phyloP scores from a whole-genome alignment of 1,140 invertebrate genomes.

The Probaryconus sp. region DNA sequence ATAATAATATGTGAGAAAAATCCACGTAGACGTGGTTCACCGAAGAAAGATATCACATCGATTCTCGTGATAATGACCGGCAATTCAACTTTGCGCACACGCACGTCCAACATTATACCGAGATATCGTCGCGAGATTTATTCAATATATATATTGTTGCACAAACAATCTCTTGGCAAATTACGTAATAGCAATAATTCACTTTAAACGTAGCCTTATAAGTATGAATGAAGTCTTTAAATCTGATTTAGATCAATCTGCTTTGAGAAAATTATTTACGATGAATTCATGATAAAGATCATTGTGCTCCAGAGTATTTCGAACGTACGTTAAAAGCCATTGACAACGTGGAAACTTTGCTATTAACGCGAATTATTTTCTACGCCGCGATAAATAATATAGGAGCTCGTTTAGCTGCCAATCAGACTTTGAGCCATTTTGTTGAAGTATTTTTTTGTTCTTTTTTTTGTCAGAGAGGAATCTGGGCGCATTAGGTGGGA shows the following conservation, averaged over 20 bases:
- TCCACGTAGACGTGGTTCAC: constrained; percentile 57
- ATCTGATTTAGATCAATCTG: too few relatives aligned
- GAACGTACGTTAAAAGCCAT: constrained; percentile 15
- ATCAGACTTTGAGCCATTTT: too few relatives aligned
- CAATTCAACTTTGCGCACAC: constrained; percentile 69
- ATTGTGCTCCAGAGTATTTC: too few relatives aligned
- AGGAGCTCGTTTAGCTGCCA: constrained; percentile 11
- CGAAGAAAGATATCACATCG: constrained; percentile 65
- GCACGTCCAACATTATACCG: constrained; percentile 66
- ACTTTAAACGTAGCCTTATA: too few relatives aligned
- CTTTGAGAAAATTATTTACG: too few relatives aligned
- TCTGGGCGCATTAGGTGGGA: not conserved
- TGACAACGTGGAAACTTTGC: constrained; percentile 3
- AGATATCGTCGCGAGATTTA: constrained; percentile 42
- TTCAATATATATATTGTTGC: constrained; percentile 23
- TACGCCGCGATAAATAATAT: constrained; percentile 12
- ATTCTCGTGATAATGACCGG: constrained; percentile 72
- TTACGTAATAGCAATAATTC: constrained; percentile 16
- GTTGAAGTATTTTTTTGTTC: not conserved
- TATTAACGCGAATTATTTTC: constrained; percentile 9
- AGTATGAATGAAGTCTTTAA: too few relatives aligned
- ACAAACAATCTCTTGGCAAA: constrained; percentile 36
- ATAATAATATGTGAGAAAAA: constrained; percentile 59
- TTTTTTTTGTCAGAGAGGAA: not conserved
- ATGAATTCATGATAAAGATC: too few relatives aligned